Conservation (phyloP, 2,113 vertebrate species). For the Pseudolaguvia tuberculata region DNA sequence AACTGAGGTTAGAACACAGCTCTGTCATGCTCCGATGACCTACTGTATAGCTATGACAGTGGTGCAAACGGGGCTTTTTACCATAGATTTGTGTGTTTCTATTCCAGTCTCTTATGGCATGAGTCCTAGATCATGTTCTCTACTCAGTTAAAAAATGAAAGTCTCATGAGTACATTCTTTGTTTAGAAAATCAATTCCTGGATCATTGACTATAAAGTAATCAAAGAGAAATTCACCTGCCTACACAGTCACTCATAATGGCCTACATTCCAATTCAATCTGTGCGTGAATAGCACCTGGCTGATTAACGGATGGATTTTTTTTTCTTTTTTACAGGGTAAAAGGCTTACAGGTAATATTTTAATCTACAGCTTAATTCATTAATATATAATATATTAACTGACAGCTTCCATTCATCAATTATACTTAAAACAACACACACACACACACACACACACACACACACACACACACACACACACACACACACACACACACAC, state of each 20-base stretch:
- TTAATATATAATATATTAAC: too few species aligned
- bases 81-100: background rate
- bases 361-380: too few species aligned
- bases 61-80: background rate
- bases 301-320: background rate
- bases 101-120: background rate
- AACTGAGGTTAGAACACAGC: background rate
- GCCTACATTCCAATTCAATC: slow-evolving; percentile 1
- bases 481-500: too few species aligned
- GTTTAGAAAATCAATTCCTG: background rate
- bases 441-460: too few species aligned
- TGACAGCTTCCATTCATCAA: too few species aligned
- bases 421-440: too few species aligned
- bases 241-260: background rate
- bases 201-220: background rate
- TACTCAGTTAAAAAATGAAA: background rate
- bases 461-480: too few species aligned
- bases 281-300: background rate
- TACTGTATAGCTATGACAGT: background rate
- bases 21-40: background rate
- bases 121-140: background rate
- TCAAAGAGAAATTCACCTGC: background rate
- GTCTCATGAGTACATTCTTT: background rate
- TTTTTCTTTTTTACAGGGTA: background rate
- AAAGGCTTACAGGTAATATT: background rate